A percentile compares a stretch with the other conserved stretches of the same genome.
phyloP scores from a whole-genome alignment of 2,797 vertebrate genomes.

The Scyliorhinus canicula region DNA sequence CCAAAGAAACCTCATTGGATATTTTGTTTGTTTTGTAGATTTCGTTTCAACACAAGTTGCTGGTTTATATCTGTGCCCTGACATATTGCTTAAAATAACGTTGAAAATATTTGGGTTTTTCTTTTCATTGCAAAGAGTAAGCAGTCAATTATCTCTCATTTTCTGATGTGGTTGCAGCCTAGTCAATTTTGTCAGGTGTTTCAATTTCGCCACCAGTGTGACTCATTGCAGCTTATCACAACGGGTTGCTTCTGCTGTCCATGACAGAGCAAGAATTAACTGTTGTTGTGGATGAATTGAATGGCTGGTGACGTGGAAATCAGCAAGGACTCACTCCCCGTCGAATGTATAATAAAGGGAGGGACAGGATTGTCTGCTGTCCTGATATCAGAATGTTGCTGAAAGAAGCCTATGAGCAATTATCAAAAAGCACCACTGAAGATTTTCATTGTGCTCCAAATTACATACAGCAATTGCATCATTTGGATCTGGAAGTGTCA shows the following conservation, averaged over 20 bases:
- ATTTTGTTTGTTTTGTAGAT: not conserved
- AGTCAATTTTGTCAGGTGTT: conserved; percentile 1
- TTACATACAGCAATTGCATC: not conserved
- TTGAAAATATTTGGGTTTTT: not conserved
- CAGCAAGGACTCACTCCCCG: not conserved
- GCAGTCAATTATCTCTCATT: not conserved
- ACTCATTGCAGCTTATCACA: not conserved
- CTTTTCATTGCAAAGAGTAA: not conserved
- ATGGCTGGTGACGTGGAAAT: not conserved
- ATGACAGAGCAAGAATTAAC: conserved; percentile 3
- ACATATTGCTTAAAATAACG: not conserved
- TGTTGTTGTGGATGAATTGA: not conserved
- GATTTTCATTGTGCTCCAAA: not conserved
- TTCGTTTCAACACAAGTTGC: not conserved
- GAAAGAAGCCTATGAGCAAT: not conserved
- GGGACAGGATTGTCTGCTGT: not conserved
- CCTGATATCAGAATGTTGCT: not conserved
- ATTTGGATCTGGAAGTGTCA: not conserved
- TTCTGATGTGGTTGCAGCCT: not conserved
- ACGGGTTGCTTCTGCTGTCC: not conserved
- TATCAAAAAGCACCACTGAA: not conserved
- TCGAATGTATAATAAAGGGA: not conserved
- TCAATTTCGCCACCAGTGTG: conserved; percentile 7
- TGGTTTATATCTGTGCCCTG: not conserved
- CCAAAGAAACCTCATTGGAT: not conserved